phyloP scores from a whole-genome alignment of 2,113 vertebrate genomes.

The Tauraco erythrolophus region DNA sequence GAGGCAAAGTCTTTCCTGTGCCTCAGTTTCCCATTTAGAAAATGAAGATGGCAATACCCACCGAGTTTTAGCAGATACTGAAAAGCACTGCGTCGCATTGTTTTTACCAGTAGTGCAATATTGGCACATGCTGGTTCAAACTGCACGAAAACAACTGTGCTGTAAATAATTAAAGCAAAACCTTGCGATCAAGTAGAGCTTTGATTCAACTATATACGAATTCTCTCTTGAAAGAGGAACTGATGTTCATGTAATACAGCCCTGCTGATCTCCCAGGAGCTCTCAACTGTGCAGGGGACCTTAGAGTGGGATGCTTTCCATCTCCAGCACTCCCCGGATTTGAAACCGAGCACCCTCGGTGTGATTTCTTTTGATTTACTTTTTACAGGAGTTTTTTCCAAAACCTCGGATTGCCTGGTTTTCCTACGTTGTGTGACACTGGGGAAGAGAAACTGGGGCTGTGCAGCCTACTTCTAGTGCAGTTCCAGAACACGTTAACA shows the following conservation, averaged over 20 bases:
- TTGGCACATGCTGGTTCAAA: not conserved
- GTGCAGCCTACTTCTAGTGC: not conserved
- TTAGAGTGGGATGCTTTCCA: not conserved
- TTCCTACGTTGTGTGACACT: not conserved
- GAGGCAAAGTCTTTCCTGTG: not conserved
- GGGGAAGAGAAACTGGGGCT: not conserved
- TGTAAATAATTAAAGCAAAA: not conserved
- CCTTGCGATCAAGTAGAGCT: not conserved
- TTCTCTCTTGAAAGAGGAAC: not conserved
- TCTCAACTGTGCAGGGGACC: not conserved
- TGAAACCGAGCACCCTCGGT: not conserved
- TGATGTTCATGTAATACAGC: not conserved
- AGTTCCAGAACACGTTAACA: not conserved
- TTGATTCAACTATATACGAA: not conserved
- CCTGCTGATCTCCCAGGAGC: not conserved
- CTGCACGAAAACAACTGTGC: not conserved
- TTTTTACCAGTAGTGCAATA: not conserved
- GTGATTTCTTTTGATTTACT: conserved; percentile 6
- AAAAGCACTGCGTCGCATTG: not conserved
- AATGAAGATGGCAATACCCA: not conserved
- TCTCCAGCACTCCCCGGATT: not conserved
- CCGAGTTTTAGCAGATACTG: not conserved
- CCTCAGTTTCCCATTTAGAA: not conserved
- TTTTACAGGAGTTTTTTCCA: not conserved
- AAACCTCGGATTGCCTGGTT: not conserved